Evolutionary conservation across 2,888 invertebrate species (phyloP).

Genomic region (Hypsopygia costalis): DNA sequence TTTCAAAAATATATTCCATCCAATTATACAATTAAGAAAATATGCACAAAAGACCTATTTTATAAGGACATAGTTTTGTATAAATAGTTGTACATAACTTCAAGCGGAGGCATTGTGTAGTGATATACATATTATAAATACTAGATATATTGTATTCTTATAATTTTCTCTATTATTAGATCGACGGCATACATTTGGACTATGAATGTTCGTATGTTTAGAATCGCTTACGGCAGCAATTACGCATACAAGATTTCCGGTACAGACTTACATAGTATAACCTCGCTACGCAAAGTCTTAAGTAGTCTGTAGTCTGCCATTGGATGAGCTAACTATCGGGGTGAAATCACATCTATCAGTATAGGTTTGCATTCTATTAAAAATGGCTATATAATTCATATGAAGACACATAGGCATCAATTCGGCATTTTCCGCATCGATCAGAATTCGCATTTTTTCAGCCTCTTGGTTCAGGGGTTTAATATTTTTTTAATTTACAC

Average conservation of each 20-base stretch:
- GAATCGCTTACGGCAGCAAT: not conserved
- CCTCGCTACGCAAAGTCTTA: too few relatives aligned
- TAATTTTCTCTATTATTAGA: slow-evolving; percentile 15
- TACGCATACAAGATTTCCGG: slow-evolving; percentile 7
- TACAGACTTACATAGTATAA: too few relatives aligned
- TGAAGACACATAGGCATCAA: too few relatives aligned
- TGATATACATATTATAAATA: slow-evolving; percentile 7
- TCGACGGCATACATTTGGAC: slow-evolving; percentile 30
- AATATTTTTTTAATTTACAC: too few relatives aligned
- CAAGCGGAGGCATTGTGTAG: slow-evolving; percentile 38
- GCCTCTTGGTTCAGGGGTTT: too few relatives aligned
- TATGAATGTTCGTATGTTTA: slow-evolving; percentile 12
- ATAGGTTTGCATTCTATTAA: too few relatives aligned
- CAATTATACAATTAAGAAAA: slow-evolving; percentile 45
- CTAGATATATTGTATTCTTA: slow-evolving; percentile 15
- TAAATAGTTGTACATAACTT: slow-evolving; percentile 33
- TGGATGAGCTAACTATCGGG: too few relatives aligned
- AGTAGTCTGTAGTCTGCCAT: too few relatives aligned
- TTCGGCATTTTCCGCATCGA: too few relatives aligned
- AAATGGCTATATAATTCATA: too few relatives aligned
- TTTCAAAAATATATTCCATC: slow-evolving; percentile 71
- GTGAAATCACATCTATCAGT: too few relatives aligned
- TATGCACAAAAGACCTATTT: slow-evolving; percentile 48
- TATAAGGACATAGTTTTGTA: slow-evolving; percentile 27
- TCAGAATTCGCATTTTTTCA: too few relatives aligned